phyloP scores from a whole-genome alignment of 1,140 invertebrate genomes.

The Pseudobourletiella spinata region DNA sequence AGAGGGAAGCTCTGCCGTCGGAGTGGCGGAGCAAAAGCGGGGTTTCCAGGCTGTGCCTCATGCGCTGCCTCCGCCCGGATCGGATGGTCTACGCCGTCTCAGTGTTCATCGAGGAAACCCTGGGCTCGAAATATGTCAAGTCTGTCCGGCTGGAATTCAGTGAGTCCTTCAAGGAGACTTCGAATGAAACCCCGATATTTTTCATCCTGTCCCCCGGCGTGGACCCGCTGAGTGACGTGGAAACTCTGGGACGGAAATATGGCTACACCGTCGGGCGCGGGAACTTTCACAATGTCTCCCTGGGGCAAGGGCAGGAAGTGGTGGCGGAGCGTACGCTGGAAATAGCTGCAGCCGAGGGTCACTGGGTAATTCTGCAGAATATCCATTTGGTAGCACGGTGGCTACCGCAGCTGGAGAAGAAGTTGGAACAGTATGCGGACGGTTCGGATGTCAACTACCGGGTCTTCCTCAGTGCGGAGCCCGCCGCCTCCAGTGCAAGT shows the following conservation, averaged over 20 bases:
- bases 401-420: conserved; percentile 82
- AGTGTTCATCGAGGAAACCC: conserved; percentile 87
- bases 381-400: conserved; percentile 92
- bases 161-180: conserved; percentile 91
- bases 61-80: conserved; percentile 62
- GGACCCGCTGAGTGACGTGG: conserved; percentile 90
- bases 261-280: conserved; percentile 67
- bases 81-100: conserved; percentile 81
- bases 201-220: conserved; percentile 94
- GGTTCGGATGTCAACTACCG: conserved; percentile 70
- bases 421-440: conserved; percentile 67
- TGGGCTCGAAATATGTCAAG: conserved; percentile 83
- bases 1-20: conserved; percentile 91
- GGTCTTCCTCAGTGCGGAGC: conserved; percentile 89
- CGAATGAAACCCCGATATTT: conserved; percentile 84
- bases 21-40: conserved; percentile 96
- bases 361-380: conserved; percentile 94
- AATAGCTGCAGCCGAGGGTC: conserved; percentile 68
- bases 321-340: conserved; percentile 90
- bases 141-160: conserved; percentile 78
- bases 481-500: conserved; percentile 67
- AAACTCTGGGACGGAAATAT: conserved; percentile 74
- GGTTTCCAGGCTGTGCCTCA: conserved; percentile 50
- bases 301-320: conserved; percentile 91
- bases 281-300: conserved; percentile 91